phyloP scores from a whole-genome alignment of 2,113 vertebrate species.

The Cheilinus undulatus region DNA sequence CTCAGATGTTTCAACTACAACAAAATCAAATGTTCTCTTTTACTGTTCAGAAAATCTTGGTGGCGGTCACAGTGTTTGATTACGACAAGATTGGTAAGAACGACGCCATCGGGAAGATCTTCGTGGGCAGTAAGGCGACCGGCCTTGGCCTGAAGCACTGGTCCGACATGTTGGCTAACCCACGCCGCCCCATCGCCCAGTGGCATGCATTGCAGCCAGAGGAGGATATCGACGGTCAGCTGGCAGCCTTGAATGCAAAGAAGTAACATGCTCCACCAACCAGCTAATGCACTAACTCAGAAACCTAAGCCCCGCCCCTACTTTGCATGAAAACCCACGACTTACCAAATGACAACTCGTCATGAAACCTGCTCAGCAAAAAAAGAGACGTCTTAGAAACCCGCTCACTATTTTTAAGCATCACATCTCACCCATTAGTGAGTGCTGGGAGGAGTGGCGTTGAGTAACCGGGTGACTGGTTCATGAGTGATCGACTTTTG shows the following conservation, averaged over 20 bases:
- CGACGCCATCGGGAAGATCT: conserved; percentile 98
- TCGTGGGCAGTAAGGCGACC: conserved; percentile 91
- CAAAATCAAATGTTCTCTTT: not conserved
- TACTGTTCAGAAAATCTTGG: conserved; percentile 91
- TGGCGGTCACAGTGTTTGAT: conserved; percentile 97
- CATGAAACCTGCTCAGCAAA: conserved; percentile 72
- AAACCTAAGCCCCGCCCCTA: conserved; percentile 49
- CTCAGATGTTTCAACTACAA: too few relatives aligned
- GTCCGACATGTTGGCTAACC: conserved; percentile 98
- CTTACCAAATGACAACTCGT: conserved; percentile 58
- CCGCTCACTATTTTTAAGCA: conserved; percentile 57
- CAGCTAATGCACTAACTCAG: conserved; percentile 74
- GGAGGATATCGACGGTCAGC: conserved; percentile 93
- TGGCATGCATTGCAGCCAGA: conserved; percentile 97
- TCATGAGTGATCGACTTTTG: conserved; percentile 51
- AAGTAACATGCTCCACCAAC: conserved; percentile 86
- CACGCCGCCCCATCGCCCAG: conserved; percentile 96
- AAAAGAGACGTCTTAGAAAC: conserved; percentile 72
- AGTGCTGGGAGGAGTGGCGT: conserved; percentile 44
- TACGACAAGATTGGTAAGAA: conserved; percentile 99
- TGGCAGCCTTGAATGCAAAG: conserved; percentile 88
- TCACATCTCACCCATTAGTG: conserved; percentile 62
- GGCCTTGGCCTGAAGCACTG: conserved; percentile 97
- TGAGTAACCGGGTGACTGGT: conserved; percentile 42
- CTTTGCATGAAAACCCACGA: conserved; percentile 82